Percentiles rank a stretch among this genome's conserved stretches.
These are phyloP conservation scores for Osmerus mordax DNA, from an alignment of 2,113 vertebrate species.

Conservation along the genomic window DNA sequence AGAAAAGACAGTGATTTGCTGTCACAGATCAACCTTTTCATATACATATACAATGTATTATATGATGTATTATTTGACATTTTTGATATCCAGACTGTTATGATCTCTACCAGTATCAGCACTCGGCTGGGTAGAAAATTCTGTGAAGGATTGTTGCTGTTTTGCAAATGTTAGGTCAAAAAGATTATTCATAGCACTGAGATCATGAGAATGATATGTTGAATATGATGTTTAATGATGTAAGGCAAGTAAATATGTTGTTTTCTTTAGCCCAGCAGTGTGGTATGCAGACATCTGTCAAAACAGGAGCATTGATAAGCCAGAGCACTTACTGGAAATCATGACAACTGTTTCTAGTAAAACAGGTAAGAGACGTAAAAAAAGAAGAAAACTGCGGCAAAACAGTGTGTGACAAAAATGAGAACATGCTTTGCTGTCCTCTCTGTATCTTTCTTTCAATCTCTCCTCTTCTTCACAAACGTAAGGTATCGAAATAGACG, in stretches of 20 bases:
- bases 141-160: too few relatives aligned
- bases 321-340: slow-evolving; percentile 82
- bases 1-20: too few relatives aligned
- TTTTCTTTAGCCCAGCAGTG: slow-evolving; percentile 49
- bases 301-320: slow-evolving; percentile 68
- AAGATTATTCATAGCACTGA: background rate
- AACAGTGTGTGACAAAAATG: too few relatives aligned
- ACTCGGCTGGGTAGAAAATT: too few relatives aligned
- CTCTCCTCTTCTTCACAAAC: slow-evolving; percentile 20
- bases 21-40: too few relatives aligned
- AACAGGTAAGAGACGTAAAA: slow-evolving; percentile 75
- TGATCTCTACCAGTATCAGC: too few relatives aligned
- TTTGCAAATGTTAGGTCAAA: background rate
- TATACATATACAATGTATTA: too few relatives aligned
- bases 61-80: too few relatives aligned
- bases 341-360: slow-evolving; percentile 77
- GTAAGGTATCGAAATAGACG: slow-evolving; percentile 79
- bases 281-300: slow-evolving; percentile 64
- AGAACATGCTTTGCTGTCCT: background rate
- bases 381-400: too few relatives aligned
- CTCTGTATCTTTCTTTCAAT: background rate
- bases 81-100: too few relatives aligned
- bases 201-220: background rate
- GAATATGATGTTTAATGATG: slow-evolving; percentile 23
- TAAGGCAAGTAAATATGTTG: background rate